Evolutionary conservation across 2,888 invertebrate genomes (phyloP).

Genomic region (Platycnemis pennipes): DNA sequence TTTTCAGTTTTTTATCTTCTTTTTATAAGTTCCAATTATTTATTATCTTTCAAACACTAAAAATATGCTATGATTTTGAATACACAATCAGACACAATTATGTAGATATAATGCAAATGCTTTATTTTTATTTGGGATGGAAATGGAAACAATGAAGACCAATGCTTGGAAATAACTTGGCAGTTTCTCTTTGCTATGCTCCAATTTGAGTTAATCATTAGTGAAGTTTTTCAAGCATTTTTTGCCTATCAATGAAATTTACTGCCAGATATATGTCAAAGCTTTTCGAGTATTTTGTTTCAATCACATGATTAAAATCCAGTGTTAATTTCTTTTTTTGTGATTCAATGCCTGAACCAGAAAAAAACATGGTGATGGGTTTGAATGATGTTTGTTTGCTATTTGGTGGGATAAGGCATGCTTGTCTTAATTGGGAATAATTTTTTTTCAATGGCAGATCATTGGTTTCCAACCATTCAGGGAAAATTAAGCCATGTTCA

Average conservation of each 20-base stretch:
- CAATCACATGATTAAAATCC: too few relatives aligned
- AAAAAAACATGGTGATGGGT: neutral
- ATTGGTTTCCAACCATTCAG: neutral
- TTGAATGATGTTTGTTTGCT: neutral
- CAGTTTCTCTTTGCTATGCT: too few relatives aligned
- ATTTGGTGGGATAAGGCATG: too few relatives aligned
- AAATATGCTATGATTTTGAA: neutral
- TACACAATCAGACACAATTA: neutral
- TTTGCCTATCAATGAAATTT: too few relatives aligned
- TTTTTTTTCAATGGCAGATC: too few relatives aligned
- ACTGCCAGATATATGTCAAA: too few relatives aligned
- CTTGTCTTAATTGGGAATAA: neutral
- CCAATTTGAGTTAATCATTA: too few relatives aligned
- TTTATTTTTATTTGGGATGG: neutral
- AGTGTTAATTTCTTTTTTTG: neutral
- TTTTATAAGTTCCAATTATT: neutral
- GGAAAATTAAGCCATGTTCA: neutral
- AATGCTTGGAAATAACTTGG: too few relatives aligned
- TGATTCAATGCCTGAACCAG: neutral
- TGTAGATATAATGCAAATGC: neutral
- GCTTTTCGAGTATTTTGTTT: too few relatives aligned
- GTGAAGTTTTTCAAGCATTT: too few relatives aligned
- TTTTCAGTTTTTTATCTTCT: neutral
- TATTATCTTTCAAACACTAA: slow-evolving; percentile 56
- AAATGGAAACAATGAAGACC: neutral